Base-by-base conservation (phyloP, 1,140 invertebrate species). In the Aethina tumida region DNA sequence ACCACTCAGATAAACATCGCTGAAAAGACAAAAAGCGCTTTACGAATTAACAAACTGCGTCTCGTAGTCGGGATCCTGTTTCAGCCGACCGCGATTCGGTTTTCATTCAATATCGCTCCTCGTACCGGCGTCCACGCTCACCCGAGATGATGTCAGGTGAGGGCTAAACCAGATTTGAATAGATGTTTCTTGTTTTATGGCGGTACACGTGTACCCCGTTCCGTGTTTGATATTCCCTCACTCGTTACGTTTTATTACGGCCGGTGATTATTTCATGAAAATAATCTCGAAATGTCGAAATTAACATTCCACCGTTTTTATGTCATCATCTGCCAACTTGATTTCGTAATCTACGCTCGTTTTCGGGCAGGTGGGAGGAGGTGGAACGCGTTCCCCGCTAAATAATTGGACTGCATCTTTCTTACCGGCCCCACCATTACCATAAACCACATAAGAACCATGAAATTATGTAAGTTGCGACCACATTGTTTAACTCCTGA, bases 11-110 rank as follows among this genome's bases (percentile, higher is more conserved):
- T 52, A 52, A 52, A 52, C 49, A 52, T 50, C 49, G 41, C 47
- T 52, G 6, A 49, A 56, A 49, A 49, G 43, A 50, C 42, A 46
- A 45, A 42, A 45, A 41, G 41, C 48, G 50, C 46, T 48, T 47
- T 41, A 46, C 30, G 49, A 51, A 54, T 54, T 54, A 52, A 53
- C 49, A 51, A 51, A 49, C 45, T 41, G 16, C n/a, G n/a, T 28
- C 13, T 15, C 13, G 16, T 28, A 15, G 16, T 14, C 13, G 13
- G 13, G 6, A 15, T 28, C 16, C 16, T 28, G 16, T 28, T 28
- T 28, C 26, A 5, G 5, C 5, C 6, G 7, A 9, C 2, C 16
- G 5, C 6, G 8, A 7, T 7, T 7, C 6, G 13, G 26, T 14
- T 14, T 28, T 28, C 13, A 10, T 7, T 14, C 16, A 14, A 21